A percentile compares a stretch with the other conserved stretches of the same genome.
phyloP scores from a whole-genome alignment of 2,113 vertebrate species.

The Triplophysa rosa region DNA sequence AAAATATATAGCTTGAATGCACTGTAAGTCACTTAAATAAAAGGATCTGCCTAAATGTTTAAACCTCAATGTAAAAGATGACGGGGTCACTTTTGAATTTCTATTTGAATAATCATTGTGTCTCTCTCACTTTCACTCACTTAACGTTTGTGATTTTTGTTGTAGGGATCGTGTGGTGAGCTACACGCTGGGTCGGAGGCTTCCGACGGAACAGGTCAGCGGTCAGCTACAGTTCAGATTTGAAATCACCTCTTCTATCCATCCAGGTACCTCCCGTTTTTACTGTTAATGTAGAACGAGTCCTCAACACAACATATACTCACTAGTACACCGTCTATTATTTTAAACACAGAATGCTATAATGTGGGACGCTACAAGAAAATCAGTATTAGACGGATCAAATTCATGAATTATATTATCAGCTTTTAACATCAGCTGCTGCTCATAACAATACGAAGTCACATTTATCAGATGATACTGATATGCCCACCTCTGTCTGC shows the following conservation, averaged over 20 bases:
- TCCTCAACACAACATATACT: too few relatives aligned
- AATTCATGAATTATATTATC: too few relatives aligned
- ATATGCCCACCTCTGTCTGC: neutral
- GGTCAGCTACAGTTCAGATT: constrained; percentile 90
- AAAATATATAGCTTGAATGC: too few relatives aligned
- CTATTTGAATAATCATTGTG: neutral
- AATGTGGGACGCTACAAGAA: too few relatives aligned
- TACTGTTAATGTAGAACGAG: neutral
- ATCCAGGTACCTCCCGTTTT: constrained; percentile 74
- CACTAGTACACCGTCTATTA: too few relatives aligned
- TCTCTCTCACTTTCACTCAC: neutral
- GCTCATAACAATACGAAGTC: neutral
- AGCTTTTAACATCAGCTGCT: too few relatives aligned
- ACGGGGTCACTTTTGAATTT: too few relatives aligned
- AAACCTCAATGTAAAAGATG: too few relatives aligned
- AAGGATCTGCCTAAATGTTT: too few relatives aligned
- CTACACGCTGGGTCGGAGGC: constrained; percentile 85
- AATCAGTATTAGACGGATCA: too few relatives aligned
- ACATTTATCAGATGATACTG: neutral
- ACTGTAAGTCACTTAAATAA: too few relatives aligned
- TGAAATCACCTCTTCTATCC: constrained; percentile 89
- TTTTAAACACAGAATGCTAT: too few relatives aligned
- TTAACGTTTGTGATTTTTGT: neutral
- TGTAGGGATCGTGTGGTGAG: constrained; percentile 86
- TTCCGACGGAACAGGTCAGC: constrained; percentile 89